These are phyloP conservation scores for Eupithecia subfuscata DNA, from an alignment of 2,888 invertebrate genomes.

Conservation along the genomic window DNA sequence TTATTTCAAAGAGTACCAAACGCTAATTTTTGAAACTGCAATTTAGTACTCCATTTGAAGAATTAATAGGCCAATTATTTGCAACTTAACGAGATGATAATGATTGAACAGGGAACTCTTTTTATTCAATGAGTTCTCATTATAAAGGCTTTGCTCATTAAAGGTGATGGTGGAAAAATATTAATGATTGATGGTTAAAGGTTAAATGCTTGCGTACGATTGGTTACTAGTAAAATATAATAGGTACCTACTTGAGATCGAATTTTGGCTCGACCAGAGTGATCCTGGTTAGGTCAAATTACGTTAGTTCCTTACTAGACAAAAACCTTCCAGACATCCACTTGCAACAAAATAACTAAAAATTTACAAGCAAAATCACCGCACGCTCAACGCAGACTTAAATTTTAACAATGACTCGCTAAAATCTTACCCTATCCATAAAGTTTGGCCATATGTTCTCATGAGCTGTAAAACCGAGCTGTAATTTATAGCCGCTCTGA, in stretches of 20 bases:
- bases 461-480: slow-evolving; percentile 79
- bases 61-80: neutral
- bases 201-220: neutral
- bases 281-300: neutral
- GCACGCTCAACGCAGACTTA: neutral
- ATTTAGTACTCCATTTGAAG: neutral
- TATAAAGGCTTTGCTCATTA: too few relatives aligned
- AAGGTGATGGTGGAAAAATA: neutral
- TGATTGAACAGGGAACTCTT: neutral
- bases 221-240: neutral
- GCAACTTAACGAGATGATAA: too few relatives aligned
- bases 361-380: slow-evolving; percentile 1
- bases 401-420: slow-evolving; percentile 22
- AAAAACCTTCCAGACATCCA: neutral
- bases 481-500: slow-evolving; percentile 79
- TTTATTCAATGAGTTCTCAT: neutral
- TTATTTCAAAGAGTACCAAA: neutral
- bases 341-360: slow-evolving; percentile 4
- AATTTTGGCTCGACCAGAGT: neutral
- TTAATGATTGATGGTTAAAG: neutral
- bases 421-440: slow-evolving; percentile 36
- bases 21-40: neutral
- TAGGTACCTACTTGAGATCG: neutral
- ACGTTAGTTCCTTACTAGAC: neutral
- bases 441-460: slow-evolving; percentile 76